Conservation (phyloP, 92 coral and sea anemone genomes). For the Bergia puertoricense region DNA sequence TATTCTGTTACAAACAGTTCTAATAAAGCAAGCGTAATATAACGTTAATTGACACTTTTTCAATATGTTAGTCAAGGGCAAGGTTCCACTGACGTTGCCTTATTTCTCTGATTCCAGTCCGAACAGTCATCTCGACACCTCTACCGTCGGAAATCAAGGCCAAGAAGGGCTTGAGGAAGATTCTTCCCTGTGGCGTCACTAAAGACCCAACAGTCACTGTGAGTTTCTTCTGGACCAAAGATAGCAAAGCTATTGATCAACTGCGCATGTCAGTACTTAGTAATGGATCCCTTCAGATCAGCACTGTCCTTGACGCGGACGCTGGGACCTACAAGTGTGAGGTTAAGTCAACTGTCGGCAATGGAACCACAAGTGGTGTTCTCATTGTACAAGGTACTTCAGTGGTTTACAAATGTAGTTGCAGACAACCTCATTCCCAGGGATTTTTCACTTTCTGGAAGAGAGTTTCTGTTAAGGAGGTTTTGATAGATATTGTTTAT, state of each 20-base stretch:
- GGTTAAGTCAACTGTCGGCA: slow-evolving; percentile 80
- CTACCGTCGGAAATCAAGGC: slow-evolving; percentile 73
- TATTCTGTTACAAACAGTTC: too few relatives aligned
- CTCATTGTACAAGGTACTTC: slow-evolving; percentile 84
- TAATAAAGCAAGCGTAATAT: too few relatives aligned
- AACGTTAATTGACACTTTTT: too few relatives aligned
- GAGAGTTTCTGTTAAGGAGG: too few relatives aligned
- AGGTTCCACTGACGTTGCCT: too few relatives aligned
- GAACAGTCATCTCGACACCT: slow-evolving; percentile 61
- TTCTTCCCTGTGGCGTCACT: slow-evolving; percentile 71
- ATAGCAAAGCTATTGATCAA: slow-evolving; percentile 53
- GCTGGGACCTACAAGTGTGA: slow-evolving; percentile 86
- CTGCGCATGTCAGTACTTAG: slow-evolving; percentile 56
- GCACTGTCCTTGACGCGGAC: slow-evolving; percentile 70
- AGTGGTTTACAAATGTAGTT: background rate
- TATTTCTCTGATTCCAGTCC: slow-evolving; percentile 36
- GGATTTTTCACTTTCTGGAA: too few relatives aligned
- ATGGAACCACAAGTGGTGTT: slow-evolving; percentile 83
- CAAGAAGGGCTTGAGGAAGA: slow-evolving; percentile 68
- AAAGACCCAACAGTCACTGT: slow-evolving; percentile 70
- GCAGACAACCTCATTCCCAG: too few relatives aligned
- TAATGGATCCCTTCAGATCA: slow-evolving; percentile 77
- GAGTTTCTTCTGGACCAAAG: slow-evolving; percentile 82
- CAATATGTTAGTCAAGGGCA: too few relatives aligned
- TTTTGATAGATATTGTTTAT: too few relatives aligned